Conservation (phyloP, 2,888 invertebrate species). For the Meandrusa payeni region DNA sequence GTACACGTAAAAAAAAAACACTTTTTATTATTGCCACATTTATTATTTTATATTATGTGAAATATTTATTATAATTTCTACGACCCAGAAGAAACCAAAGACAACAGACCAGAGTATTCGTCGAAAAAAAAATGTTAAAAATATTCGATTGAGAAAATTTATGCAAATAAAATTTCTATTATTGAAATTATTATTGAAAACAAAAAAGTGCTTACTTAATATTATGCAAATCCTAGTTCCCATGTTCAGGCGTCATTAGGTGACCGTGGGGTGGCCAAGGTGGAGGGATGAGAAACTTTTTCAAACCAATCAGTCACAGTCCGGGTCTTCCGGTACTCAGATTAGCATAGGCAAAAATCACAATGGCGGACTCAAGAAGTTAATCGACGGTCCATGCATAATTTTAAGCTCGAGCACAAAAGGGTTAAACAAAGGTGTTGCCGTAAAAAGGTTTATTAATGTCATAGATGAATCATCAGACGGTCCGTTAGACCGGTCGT, state of each 20-base stretch:
- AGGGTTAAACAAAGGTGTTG: conserved; percentile 67
- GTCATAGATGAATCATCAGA: conserved; percentile 57
- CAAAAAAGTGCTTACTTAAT: conserved; percentile 34
- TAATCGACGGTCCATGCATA: conserved; percentile 68
- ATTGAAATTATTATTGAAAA: conserved; percentile 22
- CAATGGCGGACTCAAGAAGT: conserved; percentile 64
- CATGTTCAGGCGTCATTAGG: conserved; percentile 47
- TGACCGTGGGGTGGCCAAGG: conserved; percentile 44
- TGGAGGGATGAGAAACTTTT: conserved; percentile 51
- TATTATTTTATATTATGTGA: no score
- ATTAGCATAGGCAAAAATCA: conserved; percentile 73
- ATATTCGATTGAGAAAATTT: no score
- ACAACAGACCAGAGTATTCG: no score
- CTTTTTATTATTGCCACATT: no score
- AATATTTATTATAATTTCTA: no score
- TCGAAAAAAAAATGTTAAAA: no score
- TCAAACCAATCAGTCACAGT: conserved; percentile 69
- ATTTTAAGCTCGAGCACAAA: conserved; percentile 55
- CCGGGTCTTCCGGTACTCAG: conserved; percentile 45
- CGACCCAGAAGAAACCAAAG: no score
- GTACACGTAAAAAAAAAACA: no score
- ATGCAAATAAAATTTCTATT: no score
- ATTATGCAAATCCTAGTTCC: conserved; percentile 42
- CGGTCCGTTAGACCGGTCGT: conserved; percentile 68
- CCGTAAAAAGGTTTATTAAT: conserved; percentile 71